Evolutionary conservation across 2,797 vertebrate species (phyloP).

Genomic region (Neoniphon sammara): DNA sequence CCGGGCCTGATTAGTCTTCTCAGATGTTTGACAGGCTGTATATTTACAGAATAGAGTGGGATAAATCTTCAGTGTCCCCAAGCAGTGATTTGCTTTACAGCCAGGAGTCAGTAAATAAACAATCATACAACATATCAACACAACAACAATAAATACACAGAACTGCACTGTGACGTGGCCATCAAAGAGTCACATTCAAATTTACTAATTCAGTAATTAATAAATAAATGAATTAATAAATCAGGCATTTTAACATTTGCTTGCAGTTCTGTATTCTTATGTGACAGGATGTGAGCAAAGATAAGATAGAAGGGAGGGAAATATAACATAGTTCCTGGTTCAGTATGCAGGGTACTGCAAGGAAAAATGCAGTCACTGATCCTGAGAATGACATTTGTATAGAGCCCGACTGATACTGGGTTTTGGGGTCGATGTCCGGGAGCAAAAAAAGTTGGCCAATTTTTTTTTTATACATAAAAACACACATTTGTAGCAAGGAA

Average conservation of each 20-base stretch:
- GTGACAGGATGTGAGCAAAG: not conserved
- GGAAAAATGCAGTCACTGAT: not conserved
- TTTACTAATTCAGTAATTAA: no score
- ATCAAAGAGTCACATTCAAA: no score
- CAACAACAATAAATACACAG: not conserved
- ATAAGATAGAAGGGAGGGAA: not conserved
- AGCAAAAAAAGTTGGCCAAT: no score
- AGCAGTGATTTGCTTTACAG: conserved; percentile 15
- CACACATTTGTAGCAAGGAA: no score
- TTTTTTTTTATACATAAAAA: no score
- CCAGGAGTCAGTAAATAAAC: conserved; percentile 4
- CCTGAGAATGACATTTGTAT: no score
- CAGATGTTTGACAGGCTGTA: conserved; percentile 24
- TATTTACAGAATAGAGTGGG: conserved; percentile 8
- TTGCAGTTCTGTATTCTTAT: conserved; percentile 16
- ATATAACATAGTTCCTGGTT: conserved; percentile 5
- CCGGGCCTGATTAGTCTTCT: conserved; percentile 15
- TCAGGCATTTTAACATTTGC: not conserved
- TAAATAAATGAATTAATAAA: no score
- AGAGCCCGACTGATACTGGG: no score
- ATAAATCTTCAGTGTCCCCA: conserved; percentile 44
- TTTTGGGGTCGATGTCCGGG: no score
- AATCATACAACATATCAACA: not conserved
- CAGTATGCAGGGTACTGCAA: not conserved
- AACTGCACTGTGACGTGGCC: no score